phyloP scores from a whole-genome alignment of 1,140 invertebrate genomes.

The Neotoxoptera formosana region DNA sequence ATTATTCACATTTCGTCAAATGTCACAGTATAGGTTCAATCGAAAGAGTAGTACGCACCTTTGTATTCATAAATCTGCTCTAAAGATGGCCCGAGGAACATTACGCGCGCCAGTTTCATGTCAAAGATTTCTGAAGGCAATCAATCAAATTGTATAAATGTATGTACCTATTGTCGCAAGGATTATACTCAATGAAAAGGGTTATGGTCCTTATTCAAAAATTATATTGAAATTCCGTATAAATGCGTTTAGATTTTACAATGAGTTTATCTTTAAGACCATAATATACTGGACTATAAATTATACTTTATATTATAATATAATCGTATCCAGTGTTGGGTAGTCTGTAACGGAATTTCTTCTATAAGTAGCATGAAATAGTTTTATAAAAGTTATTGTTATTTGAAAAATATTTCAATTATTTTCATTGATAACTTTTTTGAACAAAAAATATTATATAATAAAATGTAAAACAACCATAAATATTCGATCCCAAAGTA shows the following conservation, averaged over 20 bases:
- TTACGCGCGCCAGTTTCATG: background rate
- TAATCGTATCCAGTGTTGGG: background rate
- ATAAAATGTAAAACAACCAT: background rate
- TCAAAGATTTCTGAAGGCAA: background rate
- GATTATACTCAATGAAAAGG: background rate
- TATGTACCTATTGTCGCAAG: background rate
- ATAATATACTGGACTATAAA: background rate
- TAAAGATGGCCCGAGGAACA: too few species aligned
- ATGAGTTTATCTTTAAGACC: background rate
- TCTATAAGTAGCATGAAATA: background rate
- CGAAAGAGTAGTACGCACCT: background rate
- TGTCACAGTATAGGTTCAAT: background rate
- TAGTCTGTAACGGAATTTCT: background rate
- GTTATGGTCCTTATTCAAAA: background rate
- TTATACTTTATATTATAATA: background rate
- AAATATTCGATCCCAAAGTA: background rate
- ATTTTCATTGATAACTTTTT: background rate
- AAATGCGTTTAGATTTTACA: background rate
- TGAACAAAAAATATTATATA: background rate
- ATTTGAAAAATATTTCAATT: background rate
- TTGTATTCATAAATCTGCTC: background rate
- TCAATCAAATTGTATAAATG: slow-evolving; percentile 8
- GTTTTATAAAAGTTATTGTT: background rate
- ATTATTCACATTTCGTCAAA: slow-evolving; percentile 28
- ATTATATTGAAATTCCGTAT: slow-evolving; percentile 25